Evolutionary conservation across 2,797 vertebrate species (phyloP), one percentile per base, ranked within the genome.

Genomic region (Betta splendens): DNA sequence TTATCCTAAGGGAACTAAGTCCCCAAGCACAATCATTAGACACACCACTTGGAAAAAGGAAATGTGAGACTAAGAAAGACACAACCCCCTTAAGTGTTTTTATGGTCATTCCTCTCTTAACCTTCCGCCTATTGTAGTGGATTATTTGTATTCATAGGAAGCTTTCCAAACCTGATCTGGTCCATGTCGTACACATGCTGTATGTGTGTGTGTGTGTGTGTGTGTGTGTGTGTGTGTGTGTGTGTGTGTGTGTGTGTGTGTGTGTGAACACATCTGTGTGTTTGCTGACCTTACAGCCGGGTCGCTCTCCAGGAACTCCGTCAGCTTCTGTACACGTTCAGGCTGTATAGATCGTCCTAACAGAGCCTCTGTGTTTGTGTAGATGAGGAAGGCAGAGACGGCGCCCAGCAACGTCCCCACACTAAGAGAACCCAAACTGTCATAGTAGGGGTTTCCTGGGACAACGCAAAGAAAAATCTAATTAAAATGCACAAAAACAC

Each of bases 311-410:
- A 99, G 77, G 68, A 98, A 92, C 80, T 99, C 97, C 0, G 96
- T 99, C n/a, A 99, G 95, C 64, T 94, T 94, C 64, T 98, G 96
- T 4, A 98, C 88, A n/a, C 93, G 94, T 4, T 98, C 96, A 0
- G 95, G 85, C 73, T 96, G 94, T 72, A 99, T 99, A 75, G 98
- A 99, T 44, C 95, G 90, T 15, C 97, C 98, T 73, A 99, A 85
- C 43, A 99, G 92, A 7, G 96, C 97, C 85, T 98, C 94, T 0
- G 97, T 98, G 87, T 99, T 99, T 1, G 95, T 97, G 90, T 98
- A 98, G 89, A 99, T 99, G 9, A 98, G 95, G 89, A 99, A 99
- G 1, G 95, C 93, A 0, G 98, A 99, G 62, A 99, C 96, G 0
- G 89, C 29, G 28, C 96, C 95, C 67, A 99, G 77, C 72, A 99